Base-by-base conservation (phyloP, 1,140 invertebrate species). In the Sipha flava region DNA sequence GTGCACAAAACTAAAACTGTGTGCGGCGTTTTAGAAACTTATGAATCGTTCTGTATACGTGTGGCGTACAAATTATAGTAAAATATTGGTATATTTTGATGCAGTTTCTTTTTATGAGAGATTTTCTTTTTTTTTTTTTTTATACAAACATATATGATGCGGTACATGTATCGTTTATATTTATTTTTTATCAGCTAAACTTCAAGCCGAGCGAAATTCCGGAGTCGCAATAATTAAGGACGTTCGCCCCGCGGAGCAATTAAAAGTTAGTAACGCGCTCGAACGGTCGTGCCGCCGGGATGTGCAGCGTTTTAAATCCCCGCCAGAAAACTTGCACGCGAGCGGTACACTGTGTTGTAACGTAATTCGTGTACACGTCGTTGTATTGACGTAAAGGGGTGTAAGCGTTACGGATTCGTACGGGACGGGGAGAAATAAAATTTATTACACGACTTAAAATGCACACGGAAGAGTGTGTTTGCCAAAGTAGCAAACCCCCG, bases 191-290 rank as follows among this genome's bases (percentile, higher is more conserved):
- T 68, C 45, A 12, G 6, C 18, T 68, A 23, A 45, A 68, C 64
- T 45, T 68, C 26, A 68, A 26, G 37, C 64, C n/a, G 23, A 7
- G 12, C 23, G 40, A 66, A 21, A 66, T 40, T 45, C 2, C 40
- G 3, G 37, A 68, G 37, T 43, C 14, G 29, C 45, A 68, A 68
- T 68, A 68, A 68, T 68, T 68, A 68, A 68, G 40, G 21, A 14
- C 29, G 45, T 57, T 14, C 21, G 29, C 10, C 40, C 64, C 21
- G 14, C 14, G 16, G n/a, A 68, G 23, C 21, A 68, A 68, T 45
- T 45, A 68, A 45, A 68, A 68, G 64, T 68, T 68, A 45, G 34
- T 66, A 40, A 23, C n/a, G 62, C 62, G 62, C 62, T 66, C 23
- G 31, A 66, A 66, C n/a, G 64, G 21, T 40, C 64, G 43, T 45